Base-by-base conservation (phyloP, 2,113 vertebrate species). In the Cyanistes caeruleus region DNA sequence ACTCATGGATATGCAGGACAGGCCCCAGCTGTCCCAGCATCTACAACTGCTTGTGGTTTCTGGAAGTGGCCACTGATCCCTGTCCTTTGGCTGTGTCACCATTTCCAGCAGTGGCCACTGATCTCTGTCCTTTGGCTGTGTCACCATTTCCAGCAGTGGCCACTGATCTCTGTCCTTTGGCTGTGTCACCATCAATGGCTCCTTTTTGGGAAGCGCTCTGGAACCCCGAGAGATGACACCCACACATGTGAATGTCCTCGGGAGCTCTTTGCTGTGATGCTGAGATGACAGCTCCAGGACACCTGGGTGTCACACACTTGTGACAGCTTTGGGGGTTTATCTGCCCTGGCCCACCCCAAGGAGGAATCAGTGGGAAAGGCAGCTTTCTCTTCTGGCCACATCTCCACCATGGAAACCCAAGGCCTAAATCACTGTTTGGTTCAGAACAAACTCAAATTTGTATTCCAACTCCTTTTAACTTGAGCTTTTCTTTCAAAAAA, bases 231-330 rank as follows among this genome's bases (percentile, higher is more conserved):
- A 0, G n/a, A 19, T 4, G 63, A 5, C 9, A 13, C 7, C 2
- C 8, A 19, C 3, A 4, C 65, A 3, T 0, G 1, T 1, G 33
- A 9, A 30, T 31, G 64, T 23, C 84, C 19, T 23, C 0, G 2
- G 2, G 48, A 8, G 43, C n/a, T 64, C 55, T 22, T 14, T 41
- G 4, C 7, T 10, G 7, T 5, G 44, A 3, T n/a, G 14, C 20
- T 22, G 21, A 14, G 1, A 8, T 28, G 64, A 13, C 43, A 15
- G 3, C 48, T 25, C 15, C 39, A 11, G 60, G 49, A 35, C 4
- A 9, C 16, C 2, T 3, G 9, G 43, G 13, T 12, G 62, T 27
- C 7, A 24, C 74, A 10, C 67, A 4, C 44, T 23, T n/a, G 64
- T 17, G 9, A 4, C 89, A 79, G 59, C 84, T 67, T 56, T 33